These are phyloP conservation scores for Cephus pygmeus DNA, from an alignment of 2,888 invertebrate species.

Conservation along the genomic window DNA sequence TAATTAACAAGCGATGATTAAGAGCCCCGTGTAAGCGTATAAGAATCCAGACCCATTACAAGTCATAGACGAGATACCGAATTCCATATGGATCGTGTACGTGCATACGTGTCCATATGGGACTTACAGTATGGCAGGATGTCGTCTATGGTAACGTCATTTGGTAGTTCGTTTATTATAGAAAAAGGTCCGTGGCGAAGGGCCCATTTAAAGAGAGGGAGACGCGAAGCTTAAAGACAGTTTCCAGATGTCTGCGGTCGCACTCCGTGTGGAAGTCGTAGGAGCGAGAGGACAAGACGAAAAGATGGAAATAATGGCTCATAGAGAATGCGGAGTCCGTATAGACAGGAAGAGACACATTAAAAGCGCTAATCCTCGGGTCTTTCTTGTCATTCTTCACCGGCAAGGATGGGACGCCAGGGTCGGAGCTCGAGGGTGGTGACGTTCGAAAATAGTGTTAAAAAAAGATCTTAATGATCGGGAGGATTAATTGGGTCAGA, in stretches of 20 bases:
- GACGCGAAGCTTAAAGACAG: neutral
- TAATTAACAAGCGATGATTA: neutral
- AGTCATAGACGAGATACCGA: neutral
- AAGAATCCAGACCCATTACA: neutral
- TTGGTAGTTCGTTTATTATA: slow-evolving; percentile 23
- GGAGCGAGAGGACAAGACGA: neutral
- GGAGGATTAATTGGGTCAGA: neutral
- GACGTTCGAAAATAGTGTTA: neutral
- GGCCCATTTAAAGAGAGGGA: neutral
- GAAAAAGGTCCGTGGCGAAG: neutral
- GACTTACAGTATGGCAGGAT: neutral
- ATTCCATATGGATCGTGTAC: neutral
- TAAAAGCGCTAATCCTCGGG: slow-evolving; percentile 59
- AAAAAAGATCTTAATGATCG: neutral
- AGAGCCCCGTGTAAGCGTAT: neutral
- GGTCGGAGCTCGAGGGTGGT: neutral
- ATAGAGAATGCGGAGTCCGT: neutral
- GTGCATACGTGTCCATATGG: neutral
- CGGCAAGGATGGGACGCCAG: neutral
- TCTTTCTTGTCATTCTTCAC: slow-evolving; percentile 21
- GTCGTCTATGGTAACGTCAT: neutral
- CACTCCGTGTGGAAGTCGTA: neutral
- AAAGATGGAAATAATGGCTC: neutral
- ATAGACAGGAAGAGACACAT: slow-evolving; percentile 47
- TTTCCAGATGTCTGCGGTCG: neutral